Evolutionary conservation across 1,140 invertebrate species (phyloP).

Genomic region (Scylla paramamosain): DNA sequence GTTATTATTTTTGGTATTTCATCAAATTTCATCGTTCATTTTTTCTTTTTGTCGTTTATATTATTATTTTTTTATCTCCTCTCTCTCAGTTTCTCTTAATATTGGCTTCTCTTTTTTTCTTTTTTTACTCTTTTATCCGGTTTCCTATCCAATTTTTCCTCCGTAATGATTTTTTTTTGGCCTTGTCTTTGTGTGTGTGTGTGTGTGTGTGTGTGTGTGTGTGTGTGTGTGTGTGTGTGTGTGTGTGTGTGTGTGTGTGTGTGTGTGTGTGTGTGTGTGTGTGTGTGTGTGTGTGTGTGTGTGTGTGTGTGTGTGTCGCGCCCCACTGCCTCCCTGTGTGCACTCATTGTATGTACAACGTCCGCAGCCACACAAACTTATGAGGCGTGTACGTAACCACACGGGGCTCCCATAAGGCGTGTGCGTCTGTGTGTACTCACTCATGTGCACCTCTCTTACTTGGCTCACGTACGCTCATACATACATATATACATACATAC

Average conservation of each 20-base stretch:
- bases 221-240: too few species aligned
- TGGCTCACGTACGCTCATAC: constrained; percentile 3
- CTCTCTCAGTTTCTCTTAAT: neutral
- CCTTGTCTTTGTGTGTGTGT: neutral
- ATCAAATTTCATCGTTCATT: too few species aligned
- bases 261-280: neutral
- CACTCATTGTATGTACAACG: too few species aligned
- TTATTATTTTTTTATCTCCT: neutral
- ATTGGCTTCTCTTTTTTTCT: neutral
- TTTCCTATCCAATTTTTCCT: neutral
- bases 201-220: neutral
- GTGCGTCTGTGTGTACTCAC: neutral
- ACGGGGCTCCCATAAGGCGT: too few species aligned
- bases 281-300: neutral
- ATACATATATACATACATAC: constrained; percentile 58
- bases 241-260: too few species aligned
- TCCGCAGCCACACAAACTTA: too few species aligned
- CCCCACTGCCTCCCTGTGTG: neutral
- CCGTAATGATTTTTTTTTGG: neutral
- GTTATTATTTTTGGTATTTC: too few species aligned
- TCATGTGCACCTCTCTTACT: neutral
- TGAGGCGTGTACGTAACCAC: too few species aligned
- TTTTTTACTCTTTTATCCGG: neutral
- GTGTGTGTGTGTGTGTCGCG: neutral
- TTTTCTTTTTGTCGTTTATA: too few species aligned